Base-by-base conservation (phyloP, 2,888 invertebrate species). In the Patella pellucida region DNA sequence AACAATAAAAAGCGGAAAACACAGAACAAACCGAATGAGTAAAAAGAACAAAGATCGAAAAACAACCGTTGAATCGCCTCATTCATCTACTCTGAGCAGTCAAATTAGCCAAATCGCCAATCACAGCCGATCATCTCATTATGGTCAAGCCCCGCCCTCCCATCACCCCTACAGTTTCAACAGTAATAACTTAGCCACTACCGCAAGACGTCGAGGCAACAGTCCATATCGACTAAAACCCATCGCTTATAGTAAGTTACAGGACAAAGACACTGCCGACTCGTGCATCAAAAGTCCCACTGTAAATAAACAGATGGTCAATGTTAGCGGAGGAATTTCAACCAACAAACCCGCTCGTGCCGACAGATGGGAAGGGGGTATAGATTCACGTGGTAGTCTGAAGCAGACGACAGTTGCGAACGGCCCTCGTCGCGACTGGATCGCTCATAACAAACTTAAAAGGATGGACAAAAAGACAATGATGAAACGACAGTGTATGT, bases 241-340 rank as follows among this genome's bases (percentile, higher is more conserved):
- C 23, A 19, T 62, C 19, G 62, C 23, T 62, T 23, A 62, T 19
- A 62, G 19, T 23, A 62, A 62, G 23, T 62, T 62, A 23, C 62
- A 62, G 62, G 23, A 62, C 19, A 62, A 62, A 62, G 62, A 62
- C 23, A 19, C 62, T 3, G 23, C 14, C 11, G 19, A 19, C 23
- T 62, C 62, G 62, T 62, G 19, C 19, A 23, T 62, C 19, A 62
- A 62, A 62, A 23, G 62, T 23, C 62, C 19, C 23, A n/a, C 19
- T 62, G 62, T 62, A 19, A 62, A 62, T 14, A 62, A 62, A 62
- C 62, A 62, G 62, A 62, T 62, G 62, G 62, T 23, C 62, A 62
- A 62, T 62, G 62, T 62, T 62, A 62, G 62, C 23, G 62, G 12
- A 62, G 62, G 62, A 62, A 62, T 62, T 62, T 62, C 62, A 62